A percentile compares a stretch with the other conserved stretches of the same genome.
Evolutionary conservation across 2,113 vertebrate species (phyloP).

Genomic region (Astur gentilis): DNA sequence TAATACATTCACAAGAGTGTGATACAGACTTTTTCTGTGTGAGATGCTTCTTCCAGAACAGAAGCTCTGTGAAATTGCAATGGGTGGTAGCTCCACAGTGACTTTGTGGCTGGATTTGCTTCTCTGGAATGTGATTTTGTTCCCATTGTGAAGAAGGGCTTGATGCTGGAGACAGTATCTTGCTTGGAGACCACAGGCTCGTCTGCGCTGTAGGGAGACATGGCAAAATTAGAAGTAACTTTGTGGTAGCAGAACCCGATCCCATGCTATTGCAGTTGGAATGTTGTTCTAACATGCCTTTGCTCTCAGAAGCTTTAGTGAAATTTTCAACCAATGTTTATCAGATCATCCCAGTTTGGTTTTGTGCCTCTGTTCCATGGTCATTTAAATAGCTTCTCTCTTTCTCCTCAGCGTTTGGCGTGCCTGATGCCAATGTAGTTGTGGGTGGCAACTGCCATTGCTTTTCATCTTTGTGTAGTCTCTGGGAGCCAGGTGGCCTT

Average conservation of each 20-base stretch:
- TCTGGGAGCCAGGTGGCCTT: neutral
- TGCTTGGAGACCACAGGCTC: rapidly evolving
- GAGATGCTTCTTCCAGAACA: neutral
- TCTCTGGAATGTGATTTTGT: neutral
- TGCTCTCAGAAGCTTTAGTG: neutral
- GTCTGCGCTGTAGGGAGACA: rapidly evolving
- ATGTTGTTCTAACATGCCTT: neutral
- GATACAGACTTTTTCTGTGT: neutral
- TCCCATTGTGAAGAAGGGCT: neutral
- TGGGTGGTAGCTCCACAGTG: neutral
- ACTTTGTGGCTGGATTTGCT: neutral
- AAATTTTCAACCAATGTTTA: neutral
- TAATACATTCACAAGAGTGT: rapidly evolving
- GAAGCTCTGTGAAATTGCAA: neutral
- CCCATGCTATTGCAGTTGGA: neutral
- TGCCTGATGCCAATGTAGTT: neutral
- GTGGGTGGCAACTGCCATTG: rapidly evolving
- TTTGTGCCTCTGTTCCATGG: neutral
- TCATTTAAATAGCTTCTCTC: neutral
- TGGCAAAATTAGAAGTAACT: neutral
- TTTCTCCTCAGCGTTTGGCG: rapidly evolving
- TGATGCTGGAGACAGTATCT: rapidly evolving
- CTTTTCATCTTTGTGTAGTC: neutral
- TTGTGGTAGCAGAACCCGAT: neutral
- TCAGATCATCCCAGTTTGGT: neutral